phyloP scores from a whole-genome alignment of 2,797 vertebrate genomes.

The Stomatorhinus walkeri region DNA sequence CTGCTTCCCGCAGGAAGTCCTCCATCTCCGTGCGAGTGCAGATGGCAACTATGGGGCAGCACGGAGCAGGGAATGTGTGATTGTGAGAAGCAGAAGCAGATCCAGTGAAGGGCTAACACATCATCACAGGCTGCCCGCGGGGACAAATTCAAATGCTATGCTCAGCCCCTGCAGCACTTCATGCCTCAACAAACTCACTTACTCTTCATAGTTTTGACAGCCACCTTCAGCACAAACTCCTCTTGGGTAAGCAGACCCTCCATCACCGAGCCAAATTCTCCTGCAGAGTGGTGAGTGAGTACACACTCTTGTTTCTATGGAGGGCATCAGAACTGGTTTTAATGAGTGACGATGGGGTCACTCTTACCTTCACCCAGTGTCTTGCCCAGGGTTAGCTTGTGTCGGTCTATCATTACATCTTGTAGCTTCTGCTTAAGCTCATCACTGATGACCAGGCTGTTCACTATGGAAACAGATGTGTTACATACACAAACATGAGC shows the following conservation, averaged over 20 bases:
- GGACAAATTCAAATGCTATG: neutral
- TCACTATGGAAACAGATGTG: conserved; percentile 58
- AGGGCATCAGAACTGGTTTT: neutral
- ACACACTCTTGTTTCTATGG: neutral
- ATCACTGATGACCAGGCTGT: conserved; percentile 82
- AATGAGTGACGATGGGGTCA: neutral
- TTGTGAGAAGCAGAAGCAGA: neutral
- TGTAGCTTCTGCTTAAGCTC: conserved; percentile 85
- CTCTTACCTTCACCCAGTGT: conserved; percentile 80
- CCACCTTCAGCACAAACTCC: conserved; percentile 78
- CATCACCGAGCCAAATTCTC: conserved; percentile 88
- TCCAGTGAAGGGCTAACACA: neutral
- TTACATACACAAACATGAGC: neutral
- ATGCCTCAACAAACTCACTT: conserved; percentile 40
- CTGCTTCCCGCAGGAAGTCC: conserved; percentile 81
- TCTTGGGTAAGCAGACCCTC: conserved; percentile 83
- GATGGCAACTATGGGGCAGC: conserved; percentile 67
- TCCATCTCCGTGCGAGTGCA: conserved; percentile 86
- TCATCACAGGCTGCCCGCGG: neutral
- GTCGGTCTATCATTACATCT: conserved; percentile 86
- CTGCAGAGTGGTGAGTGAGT: conserved; percentile 44
- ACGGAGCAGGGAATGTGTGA: neutral
- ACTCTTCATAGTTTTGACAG: conserved; percentile 95
- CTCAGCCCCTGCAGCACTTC: neutral
- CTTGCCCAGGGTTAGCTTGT: conserved; percentile 83